Conservation (phyloP, 2,113 vertebrate species). For the Hypanus sabinus region DNA sequence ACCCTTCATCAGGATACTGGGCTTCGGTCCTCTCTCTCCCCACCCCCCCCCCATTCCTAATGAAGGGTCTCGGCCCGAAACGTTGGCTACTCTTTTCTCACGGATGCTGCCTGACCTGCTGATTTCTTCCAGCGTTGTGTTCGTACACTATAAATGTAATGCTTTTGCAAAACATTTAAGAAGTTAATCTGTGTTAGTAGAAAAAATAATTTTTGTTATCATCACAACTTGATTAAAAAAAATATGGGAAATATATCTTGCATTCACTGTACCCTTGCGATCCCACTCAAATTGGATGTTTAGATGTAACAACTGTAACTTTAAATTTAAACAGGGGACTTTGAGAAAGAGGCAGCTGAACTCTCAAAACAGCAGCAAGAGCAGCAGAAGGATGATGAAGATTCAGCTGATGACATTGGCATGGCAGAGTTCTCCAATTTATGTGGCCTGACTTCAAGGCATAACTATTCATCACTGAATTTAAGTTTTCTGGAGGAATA, state of each 20-base stretch:
- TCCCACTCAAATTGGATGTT: not conserved
- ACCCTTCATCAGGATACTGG: too few relatives aligned
- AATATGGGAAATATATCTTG: too few relatives aligned
- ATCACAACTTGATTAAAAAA: not conserved
- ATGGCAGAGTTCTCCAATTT: not conserved
- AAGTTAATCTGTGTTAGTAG: not conserved
- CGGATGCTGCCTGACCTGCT: too few relatives aligned
- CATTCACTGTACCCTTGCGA: too few relatives aligned
- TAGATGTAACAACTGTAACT: not conserved
- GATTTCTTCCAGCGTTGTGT: too few relatives aligned
- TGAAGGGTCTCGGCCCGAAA: too few relatives aligned
- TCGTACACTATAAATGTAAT: not conserved
- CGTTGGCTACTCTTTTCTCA: too few relatives aligned
- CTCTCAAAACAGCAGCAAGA: slow-evolving; percentile 8
- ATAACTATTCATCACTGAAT: slow-evolving; percentile 39
- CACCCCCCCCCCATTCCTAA: too few relatives aligned
- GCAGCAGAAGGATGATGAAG: slow-evolving; percentile 1
- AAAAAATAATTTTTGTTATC: not conserved
- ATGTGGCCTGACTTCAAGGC: not conserved
- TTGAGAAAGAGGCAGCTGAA: slow-evolving; percentile 42
- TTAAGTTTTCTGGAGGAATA: slow-evolving; percentile 42
- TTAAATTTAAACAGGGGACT: slow-evolving; percentile 42
- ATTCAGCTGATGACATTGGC: slow-evolving; percentile 6
- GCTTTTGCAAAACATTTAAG: not conserved
- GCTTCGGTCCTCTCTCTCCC: too few relatives aligned